These are phyloP conservation scores for Drosophila paramelanica DNA, from an alignment of 2,888 invertebrate species.

Conservation along the genomic window DNA sequence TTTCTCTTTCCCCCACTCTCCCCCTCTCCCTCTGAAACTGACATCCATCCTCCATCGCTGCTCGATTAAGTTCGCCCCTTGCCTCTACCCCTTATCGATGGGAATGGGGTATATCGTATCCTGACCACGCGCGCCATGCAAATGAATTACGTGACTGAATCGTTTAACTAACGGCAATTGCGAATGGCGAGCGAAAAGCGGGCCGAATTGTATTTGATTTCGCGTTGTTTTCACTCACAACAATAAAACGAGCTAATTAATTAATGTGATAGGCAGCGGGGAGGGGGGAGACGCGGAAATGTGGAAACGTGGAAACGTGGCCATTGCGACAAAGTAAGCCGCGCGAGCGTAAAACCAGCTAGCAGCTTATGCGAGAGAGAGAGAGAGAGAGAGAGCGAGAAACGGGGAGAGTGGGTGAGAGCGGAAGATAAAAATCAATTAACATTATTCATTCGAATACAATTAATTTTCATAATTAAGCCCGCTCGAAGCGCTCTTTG, in stretches of 20 bases:
- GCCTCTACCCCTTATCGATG: conserved; percentile 12
- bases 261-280: conserved; percentile 39
- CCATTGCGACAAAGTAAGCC: conserved; percentile 14
- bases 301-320: conserved; percentile 3
- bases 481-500: conserved; percentile 36
- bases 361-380: conserved; percentile 10
- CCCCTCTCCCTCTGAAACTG: too few relatives aligned
- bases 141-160: conserved; percentile 66
- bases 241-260: conserved; percentile 65
- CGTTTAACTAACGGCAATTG: conserved; percentile 62
- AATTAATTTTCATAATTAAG: conserved; percentile 72
- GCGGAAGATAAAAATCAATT: conserved; percentile 59
- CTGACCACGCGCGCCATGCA: conserved; percentile 63
- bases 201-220: conserved; percentile 51
- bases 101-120: conserved; percentile 38
- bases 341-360: conserved; percentile 15
- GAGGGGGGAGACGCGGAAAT: not conserved
- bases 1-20: too few relatives aligned
- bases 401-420: not conserved
- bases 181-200: conserved; percentile 29
- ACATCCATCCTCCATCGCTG: too few relatives aligned
- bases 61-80: not conserved
- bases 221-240: conserved; percentile 44
- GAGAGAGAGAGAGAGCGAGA: not conserved
- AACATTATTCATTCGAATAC: conserved; percentile 67